Conservation (phyloP, 2,113 vertebrate genomes). For the Poicephalus meyeri region DNA sequence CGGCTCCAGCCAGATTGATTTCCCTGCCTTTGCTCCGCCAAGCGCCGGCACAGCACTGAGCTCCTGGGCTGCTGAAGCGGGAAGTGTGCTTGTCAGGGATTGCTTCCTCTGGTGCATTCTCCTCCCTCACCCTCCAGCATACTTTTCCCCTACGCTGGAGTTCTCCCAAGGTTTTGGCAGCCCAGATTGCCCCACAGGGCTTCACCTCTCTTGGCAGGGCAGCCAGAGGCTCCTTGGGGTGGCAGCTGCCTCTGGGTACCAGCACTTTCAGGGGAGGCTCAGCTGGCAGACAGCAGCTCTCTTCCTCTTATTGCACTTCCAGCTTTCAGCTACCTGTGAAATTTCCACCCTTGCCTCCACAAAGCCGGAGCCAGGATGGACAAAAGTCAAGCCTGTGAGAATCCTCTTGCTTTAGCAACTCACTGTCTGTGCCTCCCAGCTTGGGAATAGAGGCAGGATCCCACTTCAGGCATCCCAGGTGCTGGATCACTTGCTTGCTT, state of each 20-base stretch:
- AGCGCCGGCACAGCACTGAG: neutral
- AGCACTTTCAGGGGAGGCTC: neutral
- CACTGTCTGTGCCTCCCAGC: rapidly evolving
- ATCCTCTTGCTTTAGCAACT: neutral
- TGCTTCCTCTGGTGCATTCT: neutral
- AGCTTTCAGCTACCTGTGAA: neutral
- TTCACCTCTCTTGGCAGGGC: neutral
- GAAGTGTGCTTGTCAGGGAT: neutral
- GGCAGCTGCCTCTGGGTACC: neutral
- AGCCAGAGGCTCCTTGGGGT: neutral
- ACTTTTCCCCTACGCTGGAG: neutral
- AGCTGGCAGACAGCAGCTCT: neutral
- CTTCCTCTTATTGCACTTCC: neutral
- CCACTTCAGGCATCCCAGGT: neutral
- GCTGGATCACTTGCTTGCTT: neutral
- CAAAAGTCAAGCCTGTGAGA: neutral
- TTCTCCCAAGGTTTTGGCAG: neutral
- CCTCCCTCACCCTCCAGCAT: neutral
- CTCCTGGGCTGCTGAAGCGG: neutral
- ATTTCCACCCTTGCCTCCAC: neutral
- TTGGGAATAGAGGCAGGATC: neutral
- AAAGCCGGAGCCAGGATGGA: neutral
- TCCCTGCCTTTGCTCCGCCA: neutral
- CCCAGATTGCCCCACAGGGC: neutral
- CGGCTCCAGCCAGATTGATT: neutral